Evolutionary conservation across 1,140 invertebrate species (phyloP), one percentile per base, ranked within the genome.

Genomic region (Brachionus asplanchnoidis): DNA sequence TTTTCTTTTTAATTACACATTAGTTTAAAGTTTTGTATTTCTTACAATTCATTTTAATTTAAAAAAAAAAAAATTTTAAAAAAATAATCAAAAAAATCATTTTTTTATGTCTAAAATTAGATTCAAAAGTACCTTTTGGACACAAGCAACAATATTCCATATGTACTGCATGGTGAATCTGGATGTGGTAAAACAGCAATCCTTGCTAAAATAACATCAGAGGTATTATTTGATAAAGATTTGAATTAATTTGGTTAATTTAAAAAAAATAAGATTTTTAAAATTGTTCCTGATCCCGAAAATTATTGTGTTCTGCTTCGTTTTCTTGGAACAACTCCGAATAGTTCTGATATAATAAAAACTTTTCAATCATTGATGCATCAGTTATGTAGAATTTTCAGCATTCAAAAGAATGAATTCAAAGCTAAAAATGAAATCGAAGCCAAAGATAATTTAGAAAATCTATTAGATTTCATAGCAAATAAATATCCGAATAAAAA

Each of bases 401-500:
- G 26, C 7, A 53, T 80, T 56, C 6, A 23, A 53, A 17, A 6
- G 6, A 11, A 32, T 14, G 11, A 70, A 2, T 26, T n/a, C 4
- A 40, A n/a, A 26, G 28, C 40, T 1, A 50, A 17, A 44, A 65
- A 14, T 23, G 32, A 50, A 44, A 44, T 17, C 1, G 36, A 83
- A 8, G 20, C 44, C 14, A 65, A 83, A 20, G 17, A 73, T 8
- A 8, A 44, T 12, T 42, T 83, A 7, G 60, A 50, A 4, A 0
- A 66, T 0, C 0, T 28, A 17, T 70, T 66, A 11, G 11, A 66
- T 11, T 26, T 23, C n/a, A 66, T 83, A 17, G 9, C 17, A 8
- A 17, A 7, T 26, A 60, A 12, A 87, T 88, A 23, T 40, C 56
- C 14, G 60, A 87, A 66, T 42, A 70, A 23, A 7, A 87, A 87